Conservation (phyloP, 2,113 vertebrate species). For the Pogonocichla stellata region DNA sequence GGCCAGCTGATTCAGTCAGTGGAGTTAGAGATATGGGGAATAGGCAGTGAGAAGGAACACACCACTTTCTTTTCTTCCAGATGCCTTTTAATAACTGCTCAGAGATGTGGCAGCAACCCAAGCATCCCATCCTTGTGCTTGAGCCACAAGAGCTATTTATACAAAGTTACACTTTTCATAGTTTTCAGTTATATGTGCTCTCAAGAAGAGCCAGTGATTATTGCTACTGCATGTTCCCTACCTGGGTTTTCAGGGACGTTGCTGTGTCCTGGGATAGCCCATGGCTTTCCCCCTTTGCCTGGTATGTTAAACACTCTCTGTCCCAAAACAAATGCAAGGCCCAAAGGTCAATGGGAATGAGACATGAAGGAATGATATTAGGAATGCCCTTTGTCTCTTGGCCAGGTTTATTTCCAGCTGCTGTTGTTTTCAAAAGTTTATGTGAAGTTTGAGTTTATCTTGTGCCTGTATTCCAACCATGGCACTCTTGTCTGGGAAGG, state of each 20-base stretch:
- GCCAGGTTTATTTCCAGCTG: not conserved
- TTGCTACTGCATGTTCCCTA: not conserved
- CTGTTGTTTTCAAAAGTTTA: not conserved
- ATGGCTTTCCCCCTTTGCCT: not conserved
- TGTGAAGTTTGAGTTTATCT: not conserved
- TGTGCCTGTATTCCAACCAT: not conserved
- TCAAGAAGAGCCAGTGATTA: not conserved
- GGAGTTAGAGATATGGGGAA: not conserved
- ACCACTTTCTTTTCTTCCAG: not conserved
- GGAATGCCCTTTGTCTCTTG: not conserved
- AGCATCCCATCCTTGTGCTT: not conserved
- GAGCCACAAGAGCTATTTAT: not conserved
- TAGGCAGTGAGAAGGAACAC: not conserved
- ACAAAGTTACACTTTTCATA: not conserved
- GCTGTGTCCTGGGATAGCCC: not conserved
- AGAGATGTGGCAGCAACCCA: not conserved
- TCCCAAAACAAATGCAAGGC: not conserved
- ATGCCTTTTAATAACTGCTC: not conserved
- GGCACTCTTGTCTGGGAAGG: not conserved
- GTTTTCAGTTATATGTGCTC: not conserved
- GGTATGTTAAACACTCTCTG: not conserved
- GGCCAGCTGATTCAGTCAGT: not conserved
- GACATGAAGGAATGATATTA: not conserved
- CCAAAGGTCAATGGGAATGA: not conserved
- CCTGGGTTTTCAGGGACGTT: not conserved